Evolutionary conservation across 2,888 invertebrate species (phyloP), one percentile per base, ranked within the genome.

Genomic region (Zygogramma bicolorata): DNA sequence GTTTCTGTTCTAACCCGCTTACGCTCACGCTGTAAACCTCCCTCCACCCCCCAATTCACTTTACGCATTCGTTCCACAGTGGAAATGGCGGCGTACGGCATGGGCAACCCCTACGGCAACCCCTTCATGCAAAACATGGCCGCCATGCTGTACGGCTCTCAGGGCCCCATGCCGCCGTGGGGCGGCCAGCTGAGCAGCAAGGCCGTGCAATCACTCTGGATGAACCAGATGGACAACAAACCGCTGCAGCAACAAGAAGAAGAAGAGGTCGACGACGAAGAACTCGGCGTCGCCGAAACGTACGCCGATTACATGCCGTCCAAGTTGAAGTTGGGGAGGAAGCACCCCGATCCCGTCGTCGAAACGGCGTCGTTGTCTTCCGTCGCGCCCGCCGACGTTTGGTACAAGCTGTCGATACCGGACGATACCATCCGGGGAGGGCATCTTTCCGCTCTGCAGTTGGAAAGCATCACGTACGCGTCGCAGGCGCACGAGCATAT

Each of bases 321-420:
- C 0, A 99, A 99, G 90, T 89, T 98, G 81, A 96, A 96, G 88
- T 88, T 97, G 65, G 99, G 99, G 10, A 93, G 93, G 81, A 96
- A 97, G 84, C 99, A 99, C 90, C 99, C 99, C 0, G 99, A 99
- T 88, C 95, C 97, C 0, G 99, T 99, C 5, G 99, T 99, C 7
- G 99, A 99, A 88, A 99, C 99, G 0, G 98, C 98, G 7, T 98
- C 99, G 0, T 89, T 99, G 57, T 97, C 98, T 0, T 97, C 97
- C 42, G 98, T 99, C 65, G 96, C 96, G 83, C 97, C 98, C 0
- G 95, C 95, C 1, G 97, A 98, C 86, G 95, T 98, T 67, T 94
- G 94, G 89, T 99, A 98, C 88, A 90, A 91, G 77, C 77, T 95
- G 65, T 94, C 95, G 8, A 90, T 96, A 80, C 98, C 99, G 0